Base-by-base conservation (phyloP, 2,797 vertebrate genomes). In the Falco novaeseelandiae region DNA sequence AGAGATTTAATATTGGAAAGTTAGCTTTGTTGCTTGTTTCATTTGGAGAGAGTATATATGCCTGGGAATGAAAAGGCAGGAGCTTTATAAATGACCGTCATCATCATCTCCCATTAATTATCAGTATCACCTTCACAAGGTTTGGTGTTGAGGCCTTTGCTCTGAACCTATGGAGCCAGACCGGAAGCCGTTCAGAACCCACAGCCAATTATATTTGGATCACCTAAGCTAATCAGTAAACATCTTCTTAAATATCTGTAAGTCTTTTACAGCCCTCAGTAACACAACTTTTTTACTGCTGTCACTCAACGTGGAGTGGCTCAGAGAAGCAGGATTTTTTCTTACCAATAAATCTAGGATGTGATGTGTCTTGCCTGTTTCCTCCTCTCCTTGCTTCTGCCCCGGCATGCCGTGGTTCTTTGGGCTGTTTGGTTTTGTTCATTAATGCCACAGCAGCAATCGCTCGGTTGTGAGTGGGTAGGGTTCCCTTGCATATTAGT, bases 1-100 rank as follows among this genome's bases (percentile, higher is more conserved):
- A 78, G 86, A 96, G 96, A 96, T 83, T 95, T 95, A 65, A 93
- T 88, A 95, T 78, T 90, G 94, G 76, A 79, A 97, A 96, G 57
- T 96, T 93, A 66, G 86, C 58, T 93, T 67, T 89, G 44, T 94
- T 95, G 51, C 80, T 78, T 87, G 52, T 90, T 94, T 89, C 61
- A 54, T 82, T 87, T 93, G 91, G 83, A 93, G 87, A 87, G 49
- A 93, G 88, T 62, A n/a, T 73, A 21, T 38, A 81, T 89, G 38
- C 59, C 40, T 62, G 57, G 72, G 38, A 96, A 95, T 92, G 95
- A 76, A 95, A 96, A 91, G 91, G 14, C 52, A 63, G 59, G 72
- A 83, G 79, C 30, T 77, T 72, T 92, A 76, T 72, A 73, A 96
- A 81, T 78, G 87, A 81, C 63, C 52, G 15, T 62, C 51, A 25